Conservation (phyloP, 1,140 invertebrate species). For the Oedothorax gibbosus region DNA sequence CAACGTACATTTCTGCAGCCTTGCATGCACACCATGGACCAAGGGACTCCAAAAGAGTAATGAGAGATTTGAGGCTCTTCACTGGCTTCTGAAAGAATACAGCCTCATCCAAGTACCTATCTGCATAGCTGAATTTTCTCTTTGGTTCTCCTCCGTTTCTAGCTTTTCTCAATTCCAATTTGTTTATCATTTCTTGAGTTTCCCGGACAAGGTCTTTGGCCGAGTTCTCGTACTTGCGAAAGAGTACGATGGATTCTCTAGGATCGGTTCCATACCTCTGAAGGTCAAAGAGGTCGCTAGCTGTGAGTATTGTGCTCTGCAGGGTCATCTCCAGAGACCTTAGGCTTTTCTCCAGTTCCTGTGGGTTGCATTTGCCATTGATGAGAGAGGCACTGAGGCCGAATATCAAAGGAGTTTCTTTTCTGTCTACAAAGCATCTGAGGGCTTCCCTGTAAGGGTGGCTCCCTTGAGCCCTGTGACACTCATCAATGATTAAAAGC, state of each 20-base stretch:
- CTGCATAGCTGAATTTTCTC: not conserved
- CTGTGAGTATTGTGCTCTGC: conserved; percentile 78
- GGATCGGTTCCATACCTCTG: conserved; percentile 74
- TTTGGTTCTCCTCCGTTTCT: not conserved
- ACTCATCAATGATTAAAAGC: conserved; percentile 92
- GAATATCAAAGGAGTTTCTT: conserved; percentile 72
- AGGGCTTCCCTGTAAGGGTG: conserved; percentile 79
- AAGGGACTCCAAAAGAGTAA: conserved; percentile 65
- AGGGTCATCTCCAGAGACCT: conserved; percentile 79
- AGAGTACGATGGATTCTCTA: conserved; percentile 65
- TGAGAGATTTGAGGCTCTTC: conserved; percentile 10
- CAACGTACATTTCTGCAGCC: conserved; percentile 57
- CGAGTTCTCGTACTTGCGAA: not conserved
- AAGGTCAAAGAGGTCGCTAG: conserved; percentile 82
- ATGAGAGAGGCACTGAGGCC: conserved; percentile 75
- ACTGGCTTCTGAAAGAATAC: conserved; percentile 31
- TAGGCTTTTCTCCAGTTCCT: conserved; percentile 77
- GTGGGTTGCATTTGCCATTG: conserved; percentile 69
- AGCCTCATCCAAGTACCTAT: not conserved
- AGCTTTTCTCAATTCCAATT: not conserved
- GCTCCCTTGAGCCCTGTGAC: conserved; percentile 80
- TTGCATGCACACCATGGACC: conserved; percentile 69
- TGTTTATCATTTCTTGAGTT: not conserved
- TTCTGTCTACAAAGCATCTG: conserved; percentile 72
- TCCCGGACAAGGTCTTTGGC: not conserved